Percentiles rank a stretch among this genome's conserved stretches.
Evolutionary conservation across 2,888 invertebrate genomes (phyloP).

Genomic region (Agrotis ipsilon): DNA sequence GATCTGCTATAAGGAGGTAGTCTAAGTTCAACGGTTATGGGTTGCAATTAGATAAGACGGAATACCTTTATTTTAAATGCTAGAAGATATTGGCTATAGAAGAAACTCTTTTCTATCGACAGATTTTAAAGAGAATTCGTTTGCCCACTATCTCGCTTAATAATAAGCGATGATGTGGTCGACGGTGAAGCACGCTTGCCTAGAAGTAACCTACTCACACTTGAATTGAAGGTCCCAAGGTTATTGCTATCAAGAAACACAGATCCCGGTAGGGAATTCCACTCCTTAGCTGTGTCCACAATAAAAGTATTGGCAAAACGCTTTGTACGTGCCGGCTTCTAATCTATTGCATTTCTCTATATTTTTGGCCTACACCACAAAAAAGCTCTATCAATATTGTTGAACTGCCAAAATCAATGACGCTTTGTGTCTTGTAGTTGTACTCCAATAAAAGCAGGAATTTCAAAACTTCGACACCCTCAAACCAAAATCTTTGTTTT

Average conservation of each 20-base stretch:
- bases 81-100: not conserved
- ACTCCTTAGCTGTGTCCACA: too few species aligned
- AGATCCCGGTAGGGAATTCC: too few species aligned
- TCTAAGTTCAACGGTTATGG: slow-evolving; percentile 22
- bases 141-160: too few species aligned
- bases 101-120: not conserved
- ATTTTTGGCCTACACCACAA: not conserved
- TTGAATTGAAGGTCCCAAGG: too few species aligned
- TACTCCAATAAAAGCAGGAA: not conserved
- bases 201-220: too few species aligned
- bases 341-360: too few species aligned
- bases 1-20: slow-evolving; percentile 1
- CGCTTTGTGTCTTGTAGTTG: not conserved
- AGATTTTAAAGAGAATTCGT: too few species aligned
- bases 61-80: slow-evolving; percentile 10
- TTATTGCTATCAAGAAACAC: too few species aligned
- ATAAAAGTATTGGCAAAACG: too few species aligned
- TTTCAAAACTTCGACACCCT: not conserved
- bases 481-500: not conserved
- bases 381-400: not conserved
- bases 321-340: too few species aligned
- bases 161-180: too few species aligned
- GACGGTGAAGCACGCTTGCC: too few species aligned
- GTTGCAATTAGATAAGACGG: slow-evolving; percentile 35
- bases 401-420: not conserved